Evolutionary conservation across 2,888 invertebrate genomes (phyloP), one percentile per base, ranked within the genome.

Genomic region (Pecten maximus): DNA sequence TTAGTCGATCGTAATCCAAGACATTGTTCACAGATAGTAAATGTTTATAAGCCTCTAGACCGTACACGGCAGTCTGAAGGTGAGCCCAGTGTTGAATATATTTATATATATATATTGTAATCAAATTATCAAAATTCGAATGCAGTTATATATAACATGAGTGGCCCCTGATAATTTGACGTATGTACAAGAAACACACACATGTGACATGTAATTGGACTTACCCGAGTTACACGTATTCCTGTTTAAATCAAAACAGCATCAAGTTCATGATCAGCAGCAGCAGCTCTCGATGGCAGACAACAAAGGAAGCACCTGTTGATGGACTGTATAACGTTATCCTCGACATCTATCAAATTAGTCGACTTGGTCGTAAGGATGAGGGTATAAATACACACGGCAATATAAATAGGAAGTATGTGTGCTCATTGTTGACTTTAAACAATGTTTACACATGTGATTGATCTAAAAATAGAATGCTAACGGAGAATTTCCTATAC

Each of bases 401-500:
- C 54, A 74, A 35, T 35, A 35, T 19, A 74, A 74, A 6, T 74
- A 74, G 74, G 74, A 74, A 74, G 74, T 74, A 35, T 74, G n/a
- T 12, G 74, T 15, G 10, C 35, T 74, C 74, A 35, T 74, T 74
- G 74, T 74, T 74, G 74, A 74, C 74, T 74, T 54, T 74, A 35
- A 74, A 74, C 74, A 74, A 74, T 74, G 74, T 74, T 74, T 74
- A 74, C 74, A 74, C 74, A 74, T 74, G 74, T 74, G 74, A 74
- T 74, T 35, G 28, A 15, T 74, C 74, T 74, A 74, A 74, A 74
- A 74, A 74, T 74, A 74, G 74, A 74, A 74, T 28, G 35, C 35
- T 74, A 74, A 35, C 74, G 28, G 35, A 54, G 54, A 28, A 8
- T 74, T 74, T 35, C 35, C 74, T 35, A 0, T 8, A 15, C 0